Conservation (phyloP, 2,797 vertebrate species). For the Anguilla anguilla region DNA sequence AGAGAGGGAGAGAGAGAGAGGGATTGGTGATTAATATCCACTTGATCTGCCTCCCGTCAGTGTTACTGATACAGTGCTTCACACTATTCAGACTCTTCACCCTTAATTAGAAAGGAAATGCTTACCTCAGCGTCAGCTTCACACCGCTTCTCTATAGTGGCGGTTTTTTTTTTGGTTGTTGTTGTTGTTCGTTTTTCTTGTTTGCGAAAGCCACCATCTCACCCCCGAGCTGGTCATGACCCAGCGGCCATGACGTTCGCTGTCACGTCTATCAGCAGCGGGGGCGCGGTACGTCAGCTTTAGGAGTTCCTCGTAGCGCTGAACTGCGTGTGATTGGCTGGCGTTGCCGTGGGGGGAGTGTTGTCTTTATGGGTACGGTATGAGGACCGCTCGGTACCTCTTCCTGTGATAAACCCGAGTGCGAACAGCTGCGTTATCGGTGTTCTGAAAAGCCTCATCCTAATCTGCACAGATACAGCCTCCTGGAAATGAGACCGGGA, state of each 20-base stretch:
- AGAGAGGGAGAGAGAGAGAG: not conserved
- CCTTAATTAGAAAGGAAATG: conserved; percentile 9
- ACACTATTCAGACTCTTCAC: not conserved
- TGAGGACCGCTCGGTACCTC: not conserved
- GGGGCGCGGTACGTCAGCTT: not conserved
- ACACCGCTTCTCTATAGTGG: not conserved
- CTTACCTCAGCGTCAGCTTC: not conserved
- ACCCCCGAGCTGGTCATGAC: conserved; percentile 2
- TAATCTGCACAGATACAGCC: not conserved
- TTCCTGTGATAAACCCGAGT: not conserved
- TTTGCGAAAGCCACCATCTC: conserved; percentile 9
- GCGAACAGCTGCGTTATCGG: not conserved
- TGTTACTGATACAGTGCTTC: not conserved
- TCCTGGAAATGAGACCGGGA: not conserved
- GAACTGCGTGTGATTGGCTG: not conserved
- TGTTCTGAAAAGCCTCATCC: not conserved
- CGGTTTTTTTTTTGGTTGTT: conserved; percentile 12
- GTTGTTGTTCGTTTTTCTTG: conserved; percentile 24
- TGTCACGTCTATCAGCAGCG: not conserved
- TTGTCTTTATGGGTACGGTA: not conserved
- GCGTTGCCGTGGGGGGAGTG: not conserved
- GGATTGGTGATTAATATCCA: conserved; percentile 8
- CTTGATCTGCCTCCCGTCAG: conserved; percentile 1
- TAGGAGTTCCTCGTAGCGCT: not conserved
- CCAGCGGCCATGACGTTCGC: not conserved